Percentiles rank a stretch among this genome's conserved stretches.
These are phyloP conservation scores for Muntiacus muntjak DNA, from an alignment of 2,113 vertebrate genomes.

Conservation along the genomic window DNA sequence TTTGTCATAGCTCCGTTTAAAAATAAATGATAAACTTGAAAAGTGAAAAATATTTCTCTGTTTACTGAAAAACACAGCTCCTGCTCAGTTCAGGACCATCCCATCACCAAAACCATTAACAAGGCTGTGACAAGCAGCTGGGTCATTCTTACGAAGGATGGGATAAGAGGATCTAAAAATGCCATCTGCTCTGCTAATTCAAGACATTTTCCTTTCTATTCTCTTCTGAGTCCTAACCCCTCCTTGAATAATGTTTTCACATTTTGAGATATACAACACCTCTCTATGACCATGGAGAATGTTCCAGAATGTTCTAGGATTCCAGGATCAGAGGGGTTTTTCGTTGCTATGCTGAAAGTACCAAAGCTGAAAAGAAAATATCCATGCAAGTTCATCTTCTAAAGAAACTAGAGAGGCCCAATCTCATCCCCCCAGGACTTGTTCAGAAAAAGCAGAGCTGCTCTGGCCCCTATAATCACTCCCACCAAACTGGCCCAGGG, in stretches of 20 bases:
- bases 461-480: neutral
- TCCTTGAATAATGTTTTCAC: neutral
- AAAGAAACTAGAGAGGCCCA: neutral
- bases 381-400: neutral
- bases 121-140: neutral
- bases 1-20: neutral
- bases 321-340: neutral
- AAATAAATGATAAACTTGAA: neutral
- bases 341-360: neutral
- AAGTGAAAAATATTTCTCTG: neutral
- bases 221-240: neutral
- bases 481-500: neutral
- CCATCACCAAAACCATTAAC: neutral
- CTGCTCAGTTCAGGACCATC: neutral
- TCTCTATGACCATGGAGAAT: neutral
- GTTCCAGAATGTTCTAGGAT: neutral
- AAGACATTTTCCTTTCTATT: neutral
- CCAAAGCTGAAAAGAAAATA: neutral
- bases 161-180: neutral
- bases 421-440: neutral
- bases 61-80: neutral
- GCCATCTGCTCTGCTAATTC: neutral
- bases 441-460: neutral
- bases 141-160: neutral
- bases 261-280: neutral